phyloP scores from a whole-genome alignment of 2,797 vertebrate genomes.

The Emydoidea blandingii region DNA sequence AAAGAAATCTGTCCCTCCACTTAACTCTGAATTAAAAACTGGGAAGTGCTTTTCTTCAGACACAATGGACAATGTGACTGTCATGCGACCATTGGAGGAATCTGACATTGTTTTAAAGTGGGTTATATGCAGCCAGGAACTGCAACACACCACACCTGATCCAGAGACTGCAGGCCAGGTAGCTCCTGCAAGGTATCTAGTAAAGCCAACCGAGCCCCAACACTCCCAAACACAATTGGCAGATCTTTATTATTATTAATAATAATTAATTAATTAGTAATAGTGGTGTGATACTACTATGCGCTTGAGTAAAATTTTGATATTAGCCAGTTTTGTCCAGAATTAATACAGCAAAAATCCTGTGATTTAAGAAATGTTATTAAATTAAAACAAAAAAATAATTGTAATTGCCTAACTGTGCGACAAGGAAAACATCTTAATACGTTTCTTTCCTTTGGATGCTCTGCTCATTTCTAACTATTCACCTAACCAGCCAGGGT shows the following conservation, averaged over 20 bases:
- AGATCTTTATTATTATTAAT: neutral
- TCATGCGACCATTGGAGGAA: neutral
- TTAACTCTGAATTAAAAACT: neutral
- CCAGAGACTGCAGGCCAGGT: neutral
- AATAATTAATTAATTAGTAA: neutral
- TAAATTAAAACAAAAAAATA: neutral
- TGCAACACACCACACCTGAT: neutral
- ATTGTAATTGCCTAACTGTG: neutral
- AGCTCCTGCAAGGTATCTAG: neutral
- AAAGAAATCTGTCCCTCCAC: neutral
- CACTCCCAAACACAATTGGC: neutral
- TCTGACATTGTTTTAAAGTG: too few species aligned
- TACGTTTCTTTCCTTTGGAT: neutral
- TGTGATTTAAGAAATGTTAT: neutral
- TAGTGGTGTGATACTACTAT: neutral
- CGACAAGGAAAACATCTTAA: neutral
- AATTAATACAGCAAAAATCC: neutral
- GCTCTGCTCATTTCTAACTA: neutral
- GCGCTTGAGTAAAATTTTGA: neutral
- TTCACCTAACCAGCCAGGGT: neutral
- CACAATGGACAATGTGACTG: neutral
- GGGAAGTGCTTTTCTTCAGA: too few species aligned
- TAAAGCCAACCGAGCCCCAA: neutral
- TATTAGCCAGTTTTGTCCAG: neutral
- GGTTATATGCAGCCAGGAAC: too few species aligned